Conservation (phyloP, 2,888 invertebrate genomes). For the Ennomos fuscantarius region DNA sequence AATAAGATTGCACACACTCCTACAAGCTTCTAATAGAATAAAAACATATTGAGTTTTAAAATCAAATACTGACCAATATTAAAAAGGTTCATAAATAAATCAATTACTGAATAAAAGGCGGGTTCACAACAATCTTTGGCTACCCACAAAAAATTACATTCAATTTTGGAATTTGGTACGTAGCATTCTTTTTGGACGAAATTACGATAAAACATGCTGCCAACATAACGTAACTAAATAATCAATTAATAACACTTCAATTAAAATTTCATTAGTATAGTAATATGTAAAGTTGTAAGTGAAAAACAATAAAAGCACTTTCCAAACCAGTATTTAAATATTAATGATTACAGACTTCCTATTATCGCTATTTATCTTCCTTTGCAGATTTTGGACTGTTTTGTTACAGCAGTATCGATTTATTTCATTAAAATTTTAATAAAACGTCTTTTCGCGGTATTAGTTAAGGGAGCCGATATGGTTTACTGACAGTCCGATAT, state of each 20-base stretch:
- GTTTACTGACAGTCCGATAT: no score
- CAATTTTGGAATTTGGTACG: conserved; percentile 25
- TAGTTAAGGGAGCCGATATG: no score
- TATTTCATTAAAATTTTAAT: no score
- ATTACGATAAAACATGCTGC: conserved; percentile 12
- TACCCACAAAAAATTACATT: conserved; percentile 36
- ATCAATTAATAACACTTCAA: not conserved
- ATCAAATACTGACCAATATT: conserved; percentile 39
- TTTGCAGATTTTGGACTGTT: no score
- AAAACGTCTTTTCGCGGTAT: no score
- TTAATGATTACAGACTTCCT: no score
- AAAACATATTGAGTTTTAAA: conserved; percentile 3
- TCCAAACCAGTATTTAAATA: not conserved
- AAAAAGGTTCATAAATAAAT: conserved; percentile 25
- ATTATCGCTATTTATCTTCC: no score
- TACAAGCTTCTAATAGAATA: not conserved
- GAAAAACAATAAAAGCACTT: conserved; percentile 15
- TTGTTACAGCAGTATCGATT: no score
- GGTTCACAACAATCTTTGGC: conserved; percentile 56
- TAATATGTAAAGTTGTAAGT: conserved; percentile 6
- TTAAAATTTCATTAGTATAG: not conserved
- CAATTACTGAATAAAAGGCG: conserved; percentile 41
- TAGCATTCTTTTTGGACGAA: conserved; percentile 10
- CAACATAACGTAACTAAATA: not conserved
- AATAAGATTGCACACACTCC: conserved; percentile 3